Evolutionary conservation across 2,797 vertebrate genomes (phyloP).

Genomic region (Potorous gilbertii): DNA sequence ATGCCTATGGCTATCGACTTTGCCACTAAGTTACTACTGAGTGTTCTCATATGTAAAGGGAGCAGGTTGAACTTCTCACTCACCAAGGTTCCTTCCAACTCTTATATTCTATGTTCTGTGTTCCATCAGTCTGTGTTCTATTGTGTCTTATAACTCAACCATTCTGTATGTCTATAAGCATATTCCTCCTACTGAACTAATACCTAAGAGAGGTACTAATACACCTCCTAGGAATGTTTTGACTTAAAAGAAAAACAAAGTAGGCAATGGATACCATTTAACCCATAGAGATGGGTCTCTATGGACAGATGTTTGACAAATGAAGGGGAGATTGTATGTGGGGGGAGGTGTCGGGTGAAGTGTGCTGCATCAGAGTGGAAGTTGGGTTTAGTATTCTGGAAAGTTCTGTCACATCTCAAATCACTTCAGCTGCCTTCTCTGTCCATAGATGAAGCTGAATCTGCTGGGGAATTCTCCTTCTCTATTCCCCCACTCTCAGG

Average conservation of each 20-base stretch:
- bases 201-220: background rate
- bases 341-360: background rate
- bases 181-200: background rate
- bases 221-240: background rate
- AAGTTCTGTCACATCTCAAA: background rate
- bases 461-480: background rate
- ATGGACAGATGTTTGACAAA: background rate
- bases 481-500: background rate
- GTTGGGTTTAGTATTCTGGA: accelerated
- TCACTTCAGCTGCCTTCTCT: background rate
- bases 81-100: background rate
- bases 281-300: background rate
- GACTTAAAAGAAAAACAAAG: background rate
- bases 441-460: background rate
- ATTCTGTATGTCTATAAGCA: background rate
- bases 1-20: background rate
- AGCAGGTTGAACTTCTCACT: background rate
- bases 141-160: background rate
- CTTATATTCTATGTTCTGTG: background rate
- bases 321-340: background rate
- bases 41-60: background rate
- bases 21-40: background rate
- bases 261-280: background rate
- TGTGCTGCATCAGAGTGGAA: background rate
- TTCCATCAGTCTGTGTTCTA: background rate